Base-by-base conservation (phyloP, 1,140 invertebrate genomes). In the Brachionus rotundiformis region DNA sequence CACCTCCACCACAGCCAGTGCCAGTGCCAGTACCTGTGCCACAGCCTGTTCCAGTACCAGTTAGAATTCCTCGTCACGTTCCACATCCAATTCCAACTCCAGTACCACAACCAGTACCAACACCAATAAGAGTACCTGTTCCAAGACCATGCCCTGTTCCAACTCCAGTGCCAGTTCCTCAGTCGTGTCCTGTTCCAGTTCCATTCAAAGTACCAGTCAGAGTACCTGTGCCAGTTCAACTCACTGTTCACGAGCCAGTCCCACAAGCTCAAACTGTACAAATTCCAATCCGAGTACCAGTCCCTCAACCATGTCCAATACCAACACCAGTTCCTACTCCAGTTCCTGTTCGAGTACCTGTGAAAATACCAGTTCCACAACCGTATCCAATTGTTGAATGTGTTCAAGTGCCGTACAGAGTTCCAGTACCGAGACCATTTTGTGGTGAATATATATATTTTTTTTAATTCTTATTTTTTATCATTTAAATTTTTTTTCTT, bases 11-110 rank as follows among this genome's bases (percentile, higher is more conserved):
- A 41, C 11, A 33, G 7, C 29, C 33, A 23, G 65, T 71, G 8
- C 65, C 65, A 71, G 65, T 71, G 19, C 65, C 65, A 71, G 65
- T 71, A 39, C 65, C 65, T 7, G 33, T 39, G 3, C 65, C 29
- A 36, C 29, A 36, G 2, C 29, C 29, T 3, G 31, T 39, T 16
- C 65, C 65, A 41, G 65, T 71, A 5, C 65, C 65, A 16, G 29
- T 71, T 5, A 33, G 33, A 71, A 39, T 71, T 8, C 65, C 65
- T 31, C 65, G 33, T 39, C 65, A 71, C 19, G 65, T 71, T 6
- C 65, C 65, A 71, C 29, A 36, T 36, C 65, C 65, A 25, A 71
- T 39, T 8, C 65, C 65, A 39, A 39, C 33, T 71, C 65, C 29
- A 71, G 65, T 71, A 4, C 65, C 65, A 36, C 29, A 33, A 19